These are phyloP conservation scores for Decapterus maruadsi DNA, from an alignment of 2,797 vertebrate genomes.

Conservation along the genomic window DNA sequence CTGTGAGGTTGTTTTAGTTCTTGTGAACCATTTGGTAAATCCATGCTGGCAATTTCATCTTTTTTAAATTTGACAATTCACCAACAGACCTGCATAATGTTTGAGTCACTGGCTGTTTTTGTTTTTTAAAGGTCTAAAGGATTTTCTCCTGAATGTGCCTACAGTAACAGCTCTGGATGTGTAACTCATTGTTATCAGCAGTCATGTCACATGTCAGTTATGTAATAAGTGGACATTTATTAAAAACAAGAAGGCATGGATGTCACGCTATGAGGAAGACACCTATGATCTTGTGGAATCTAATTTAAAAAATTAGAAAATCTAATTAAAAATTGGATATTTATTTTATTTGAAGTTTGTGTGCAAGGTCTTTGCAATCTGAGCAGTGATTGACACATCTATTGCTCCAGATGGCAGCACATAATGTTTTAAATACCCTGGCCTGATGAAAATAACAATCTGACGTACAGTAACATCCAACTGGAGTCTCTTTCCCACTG, in stretches of 20 bases:
- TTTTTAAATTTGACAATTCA: not conserved
- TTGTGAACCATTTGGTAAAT: not conserved
- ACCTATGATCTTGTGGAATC: conserved; percentile 6
- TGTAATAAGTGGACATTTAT: not conserved
- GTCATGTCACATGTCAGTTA: not conserved
- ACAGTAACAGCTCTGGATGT: not conserved
- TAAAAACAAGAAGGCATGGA: not conserved
- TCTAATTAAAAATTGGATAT: conserved; percentile 21
- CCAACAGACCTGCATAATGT: not conserved
- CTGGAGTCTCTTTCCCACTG: not conserved
- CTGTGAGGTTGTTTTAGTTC: not conserved
- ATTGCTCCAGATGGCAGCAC: not conserved
- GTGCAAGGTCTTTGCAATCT: conserved; percentile 29
- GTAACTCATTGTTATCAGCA: conserved; percentile 12
- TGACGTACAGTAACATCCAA: not conserved
- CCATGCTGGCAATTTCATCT: not conserved
- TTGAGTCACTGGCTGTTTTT: not conserved
- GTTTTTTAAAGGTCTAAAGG: not conserved
- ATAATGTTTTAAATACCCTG: not conserved
- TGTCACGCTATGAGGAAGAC: not conserved
- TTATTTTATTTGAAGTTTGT: conserved; percentile 9
- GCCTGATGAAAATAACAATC: not conserved
- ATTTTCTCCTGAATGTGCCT: not conserved
- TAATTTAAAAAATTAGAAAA: conserved; percentile 4
- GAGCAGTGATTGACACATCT: conserved; percentile 53